phyloP scores from a whole-genome alignment of 2,888 invertebrate genomes.

The Chaetoderma sp. region DNA sequence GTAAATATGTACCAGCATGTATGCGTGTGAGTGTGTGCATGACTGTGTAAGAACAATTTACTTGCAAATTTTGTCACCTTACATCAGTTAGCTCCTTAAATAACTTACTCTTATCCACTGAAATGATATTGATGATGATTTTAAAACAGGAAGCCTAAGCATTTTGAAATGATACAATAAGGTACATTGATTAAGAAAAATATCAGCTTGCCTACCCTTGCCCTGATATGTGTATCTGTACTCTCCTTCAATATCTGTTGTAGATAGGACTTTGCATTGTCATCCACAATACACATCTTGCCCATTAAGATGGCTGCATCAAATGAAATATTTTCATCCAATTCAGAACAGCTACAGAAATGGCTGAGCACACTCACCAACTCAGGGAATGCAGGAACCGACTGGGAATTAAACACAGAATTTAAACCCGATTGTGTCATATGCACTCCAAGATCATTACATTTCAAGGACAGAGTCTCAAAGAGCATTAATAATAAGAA shows the following conservation, averaged over 20 bases:
- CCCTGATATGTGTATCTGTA: slow-evolving; percentile 53
- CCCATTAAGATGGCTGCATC: slow-evolving; percentile 64
- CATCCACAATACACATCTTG: slow-evolving; percentile 59
- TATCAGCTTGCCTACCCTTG: slow-evolving; percentile 45
- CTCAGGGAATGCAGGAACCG: slow-evolving; percentile 52
- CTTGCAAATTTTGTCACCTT: no score
- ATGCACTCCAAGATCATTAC: no score
- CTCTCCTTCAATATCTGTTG: slow-evolving; percentile 46
- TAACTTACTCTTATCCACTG: no score
- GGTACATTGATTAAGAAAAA: background rate
- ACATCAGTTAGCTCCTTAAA: no score
- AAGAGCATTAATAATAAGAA: no score
- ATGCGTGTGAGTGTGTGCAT: no score
- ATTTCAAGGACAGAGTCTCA: no score
- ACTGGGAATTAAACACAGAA: no score
- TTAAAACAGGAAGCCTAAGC: background rate
- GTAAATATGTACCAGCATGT: no score
- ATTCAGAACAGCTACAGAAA: slow-evolving; percentile 58
- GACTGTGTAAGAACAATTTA: no score
- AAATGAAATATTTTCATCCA: slow-evolving; percentile 57
- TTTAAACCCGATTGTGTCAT: no score
- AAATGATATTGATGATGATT: no score
- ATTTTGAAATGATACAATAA: background rate
- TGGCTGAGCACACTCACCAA: slow-evolving; percentile 60
- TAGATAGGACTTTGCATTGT: slow-evolving; percentile 57